phyloP scores from a whole-genome alignment of 2,113 vertebrate species.

The Microtus ochrogaster region DNA sequence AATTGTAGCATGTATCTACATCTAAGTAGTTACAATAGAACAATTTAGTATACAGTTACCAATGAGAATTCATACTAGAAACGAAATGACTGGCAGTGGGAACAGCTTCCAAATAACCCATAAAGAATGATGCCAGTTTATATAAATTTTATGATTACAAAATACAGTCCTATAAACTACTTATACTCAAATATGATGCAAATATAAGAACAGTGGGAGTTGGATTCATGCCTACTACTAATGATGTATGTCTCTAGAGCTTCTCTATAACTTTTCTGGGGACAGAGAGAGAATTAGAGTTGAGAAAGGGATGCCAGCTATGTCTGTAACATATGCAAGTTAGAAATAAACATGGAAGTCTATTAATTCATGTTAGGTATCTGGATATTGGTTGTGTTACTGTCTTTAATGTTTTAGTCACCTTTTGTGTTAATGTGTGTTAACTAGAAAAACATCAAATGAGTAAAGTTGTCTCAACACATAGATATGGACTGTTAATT shows the following conservation, averaged over 20 bases:
- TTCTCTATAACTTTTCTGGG: background rate
- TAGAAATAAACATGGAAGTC: background rate
- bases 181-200: background rate
- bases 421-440: background rate
- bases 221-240: background rate
- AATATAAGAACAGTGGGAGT: background rate
- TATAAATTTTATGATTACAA: background rate
- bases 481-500: background rate
- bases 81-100: background rate
- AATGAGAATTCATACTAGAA: background rate
- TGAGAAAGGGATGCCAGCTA: background rate
- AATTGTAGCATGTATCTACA: background rate
- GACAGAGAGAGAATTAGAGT: background rate
- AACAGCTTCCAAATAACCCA: background rate
- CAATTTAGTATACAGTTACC: background rate
- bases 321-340: background rate
- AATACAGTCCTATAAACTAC: background rate
- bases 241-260: too few species aligned
- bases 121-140: background rate
- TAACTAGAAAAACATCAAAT: slow-evolving; percentile 19
- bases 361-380: background rate
- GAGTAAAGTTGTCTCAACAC: background rate
- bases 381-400: background rate
- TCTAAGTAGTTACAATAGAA: background rate
- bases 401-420: background rate